Base-by-base conservation (phyloP, 2,888 invertebrate species). In the Gerosis bhagava region DNA sequence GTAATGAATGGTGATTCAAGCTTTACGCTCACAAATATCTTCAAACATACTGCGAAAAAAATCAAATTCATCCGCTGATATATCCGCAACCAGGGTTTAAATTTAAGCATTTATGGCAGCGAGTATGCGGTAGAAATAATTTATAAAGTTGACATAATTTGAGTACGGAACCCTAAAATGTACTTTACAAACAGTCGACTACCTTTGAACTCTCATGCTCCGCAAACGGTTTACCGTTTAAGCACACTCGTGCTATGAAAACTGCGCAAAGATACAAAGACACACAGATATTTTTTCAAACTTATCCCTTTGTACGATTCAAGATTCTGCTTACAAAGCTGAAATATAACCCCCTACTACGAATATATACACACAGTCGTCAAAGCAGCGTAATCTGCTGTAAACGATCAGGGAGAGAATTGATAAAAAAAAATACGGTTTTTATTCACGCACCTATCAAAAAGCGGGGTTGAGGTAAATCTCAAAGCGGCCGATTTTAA, bases 401-500 rank as follows among this genome's bases (percentile, higher is more conserved):
- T 70, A 77, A 82, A 77, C 69, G 73, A 80, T 79, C n/a, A n/a
- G n/a, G n/a, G 69, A 62, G 67, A 73, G 55, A 54, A 75, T 74
- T 74, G 65, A 73, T 77, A 73, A 77, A 74, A 73, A 40, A 40
- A 62, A 58, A 60, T 6, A 5, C 53, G 64, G 50, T 73, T 81
- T 77, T 77, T 76, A 77, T 77, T 73, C 72, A 68, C 62, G 69
- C 73, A 25, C 21, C 26, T 46, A 40, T 46, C 68, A 67, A 77
- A 73, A 68, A 64, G n/a, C n/a, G 71, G 64, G 63, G 60, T 63
- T 57, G 70, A 73, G 73, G 74, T 78, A 77, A 81, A 80, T 77
- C 80, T 86, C 80, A 80, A 83, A 84, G 82, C 86, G 81, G 60
- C 67, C 67, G 67, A 73, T 81, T 82, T 83, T 83, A 88, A 87